These are phyloP conservation scores for Physella acuta DNA, from an alignment of 1,140 invertebrate genomes.

Conservation along the genomic window DNA sequence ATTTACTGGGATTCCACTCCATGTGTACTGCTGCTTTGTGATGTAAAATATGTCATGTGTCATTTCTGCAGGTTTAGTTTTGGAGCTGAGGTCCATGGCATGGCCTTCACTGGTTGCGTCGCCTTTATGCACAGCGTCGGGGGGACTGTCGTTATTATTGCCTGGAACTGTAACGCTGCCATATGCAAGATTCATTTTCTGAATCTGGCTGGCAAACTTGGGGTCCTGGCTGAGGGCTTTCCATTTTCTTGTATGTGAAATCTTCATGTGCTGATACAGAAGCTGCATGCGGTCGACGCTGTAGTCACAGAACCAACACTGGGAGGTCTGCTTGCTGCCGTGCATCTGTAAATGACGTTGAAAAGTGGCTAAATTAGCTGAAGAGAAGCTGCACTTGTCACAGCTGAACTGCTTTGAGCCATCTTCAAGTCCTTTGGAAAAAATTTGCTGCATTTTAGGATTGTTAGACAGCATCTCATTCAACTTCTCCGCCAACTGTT, in stretches of 20 bases:
- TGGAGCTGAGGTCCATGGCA: conserved; percentile 23
- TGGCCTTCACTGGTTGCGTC: conserved; percentile 1
- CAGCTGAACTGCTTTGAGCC: conserved; percentile 41
- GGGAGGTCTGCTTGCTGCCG: conserved; percentile 47
- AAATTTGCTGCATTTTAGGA: conserved; percentile 9
- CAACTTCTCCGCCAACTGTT: conserved; percentile 18
- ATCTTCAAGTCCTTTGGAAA: conserved; percentile 35
- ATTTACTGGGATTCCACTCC: conserved; percentile 24
- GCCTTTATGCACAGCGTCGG: neutral
- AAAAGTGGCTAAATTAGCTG: conserved; percentile 48
- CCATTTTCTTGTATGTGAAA: conserved; percentile 43
- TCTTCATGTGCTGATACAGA: conserved; percentile 51
- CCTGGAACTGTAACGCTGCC: neutral
- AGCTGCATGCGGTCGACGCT: conserved; percentile 51
- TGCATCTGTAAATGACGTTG: conserved; percentile 51
- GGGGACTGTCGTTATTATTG: conserved; percentile 21
- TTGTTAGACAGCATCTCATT: conserved; percentile 1
- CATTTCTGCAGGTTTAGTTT: conserved; percentile 7
- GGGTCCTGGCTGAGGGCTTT: conserved; percentile 26
- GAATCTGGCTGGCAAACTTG: conserved; percentile 19
- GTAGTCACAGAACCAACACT: conserved; percentile 53
- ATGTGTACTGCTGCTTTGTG: conserved; percentile 14
- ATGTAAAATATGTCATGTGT: conserved; percentile 20
- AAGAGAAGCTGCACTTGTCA: conserved; percentile 52
- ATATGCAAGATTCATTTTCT: conserved; percentile 21